Evolutionary conservation across 1,140 invertebrate genomes (phyloP).

Genomic region (Whitmania pigra): DNA sequence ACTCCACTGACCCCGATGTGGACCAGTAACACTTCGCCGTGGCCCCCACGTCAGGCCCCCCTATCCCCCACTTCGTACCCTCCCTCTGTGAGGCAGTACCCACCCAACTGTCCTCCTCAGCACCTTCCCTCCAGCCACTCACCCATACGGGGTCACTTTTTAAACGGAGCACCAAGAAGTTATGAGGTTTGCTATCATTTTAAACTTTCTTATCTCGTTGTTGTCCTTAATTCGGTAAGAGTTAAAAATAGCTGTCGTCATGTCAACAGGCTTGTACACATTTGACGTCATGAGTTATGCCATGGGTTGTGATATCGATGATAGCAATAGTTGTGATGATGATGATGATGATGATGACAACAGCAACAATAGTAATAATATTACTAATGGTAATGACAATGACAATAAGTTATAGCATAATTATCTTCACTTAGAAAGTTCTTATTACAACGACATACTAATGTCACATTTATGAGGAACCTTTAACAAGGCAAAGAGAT

Average conservation of each 20-base stretch:
- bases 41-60: neutral
- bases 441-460: too few relatives aligned
- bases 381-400: neutral
- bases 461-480: too few relatives aligned
- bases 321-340: neutral
- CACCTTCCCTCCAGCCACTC: conserved; percentile 1
- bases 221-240: too few relatives aligned
- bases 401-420: neutral
- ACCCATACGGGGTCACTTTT: conserved; percentile 3
- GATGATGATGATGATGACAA: conserved; percentile 5
- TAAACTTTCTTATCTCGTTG: neutral
- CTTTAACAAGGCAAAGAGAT: too few relatives aligned
- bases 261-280: too few relatives aligned
- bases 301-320: neutral
- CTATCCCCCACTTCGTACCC: neutral
- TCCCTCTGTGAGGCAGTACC: neutral
- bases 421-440: neutral
- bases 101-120: conserved; percentile 9
- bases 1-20: neutral
- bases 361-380: neutral
- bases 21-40: neutral
- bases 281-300: neutral
- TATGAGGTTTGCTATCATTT: neutral
- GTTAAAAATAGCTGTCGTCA: too few relatives aligned
- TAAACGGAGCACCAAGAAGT: neutral